A percentile compares a stretch with the other conserved stretches of the same genome.
phyloP scores from a whole-genome alignment of 2,113 vertebrate genomes.

The Sander vitreus region DNA sequence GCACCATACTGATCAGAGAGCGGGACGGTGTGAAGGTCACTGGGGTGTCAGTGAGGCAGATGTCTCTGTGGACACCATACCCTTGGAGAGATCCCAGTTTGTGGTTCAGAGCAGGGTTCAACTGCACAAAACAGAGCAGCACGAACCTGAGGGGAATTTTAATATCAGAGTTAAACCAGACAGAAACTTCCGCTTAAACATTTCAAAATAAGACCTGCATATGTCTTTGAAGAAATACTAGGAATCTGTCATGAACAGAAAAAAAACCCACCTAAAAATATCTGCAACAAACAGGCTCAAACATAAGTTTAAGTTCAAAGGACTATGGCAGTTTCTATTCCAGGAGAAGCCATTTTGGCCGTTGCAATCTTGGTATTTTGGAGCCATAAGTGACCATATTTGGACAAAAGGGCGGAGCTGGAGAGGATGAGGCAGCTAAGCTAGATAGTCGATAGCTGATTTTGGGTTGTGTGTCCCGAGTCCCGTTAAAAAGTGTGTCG shows the following conservation, averaged over 20 bases:
- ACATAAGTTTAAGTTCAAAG: not conserved
- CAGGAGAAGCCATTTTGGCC: too few relatives aligned
- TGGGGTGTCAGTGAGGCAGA: conserved; percentile 65
- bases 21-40: conserved; percentile 69
- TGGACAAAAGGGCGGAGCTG: too few relatives aligned
- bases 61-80: conserved; percentile 55
- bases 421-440: too few relatives aligned
- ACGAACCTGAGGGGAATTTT: conserved; percentile 21
- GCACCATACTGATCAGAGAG: conserved; percentile 49
- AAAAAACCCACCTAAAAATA: too few relatives aligned
- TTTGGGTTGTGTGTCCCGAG: too few relatives aligned
- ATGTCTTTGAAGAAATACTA: not conserved
- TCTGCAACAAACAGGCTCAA: too few relatives aligned
- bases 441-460: too few relatives aligned
- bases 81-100: conserved; percentile 50
- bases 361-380: too few relatives aligned
- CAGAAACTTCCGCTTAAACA: not conserved
- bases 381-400: too few relatives aligned
- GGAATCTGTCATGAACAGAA: too few relatives aligned
- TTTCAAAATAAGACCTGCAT: not conserved
- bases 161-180: not conserved
- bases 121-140: not conserved
- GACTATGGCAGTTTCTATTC: too few relatives aligned
- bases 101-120: conserved; percentile 28
- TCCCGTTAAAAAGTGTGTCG: too few relatives aligned